Conservation (phyloP, 2,888 invertebrate species). For the Caenorhabditis plicata region DNA sequence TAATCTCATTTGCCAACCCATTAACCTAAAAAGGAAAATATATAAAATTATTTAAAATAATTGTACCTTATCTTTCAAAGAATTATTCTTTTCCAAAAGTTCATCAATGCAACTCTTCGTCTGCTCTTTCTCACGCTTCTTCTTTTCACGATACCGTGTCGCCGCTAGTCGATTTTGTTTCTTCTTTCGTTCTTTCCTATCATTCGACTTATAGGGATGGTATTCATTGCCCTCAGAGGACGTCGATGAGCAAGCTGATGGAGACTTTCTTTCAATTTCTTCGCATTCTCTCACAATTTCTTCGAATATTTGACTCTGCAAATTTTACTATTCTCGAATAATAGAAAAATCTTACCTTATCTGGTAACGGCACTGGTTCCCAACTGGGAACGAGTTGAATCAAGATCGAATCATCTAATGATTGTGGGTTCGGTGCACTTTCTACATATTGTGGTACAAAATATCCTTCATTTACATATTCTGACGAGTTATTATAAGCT, state of each 20-base stretch:
- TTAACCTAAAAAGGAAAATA: conserved; percentile 26
- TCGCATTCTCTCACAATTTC: conserved; percentile 62
- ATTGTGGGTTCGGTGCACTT: too few species aligned
- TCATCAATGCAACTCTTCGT: conserved; percentile 23
- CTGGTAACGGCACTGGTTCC: not conserved
- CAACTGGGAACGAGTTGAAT: not conserved
- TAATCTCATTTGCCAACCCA: conserved; percentile 50
- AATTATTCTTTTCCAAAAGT: conserved; percentile 15
- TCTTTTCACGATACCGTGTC: conserved; percentile 44
- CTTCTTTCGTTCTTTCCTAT: conserved; percentile 39
- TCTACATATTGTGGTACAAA: too few species aligned
- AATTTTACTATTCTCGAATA: not conserved
- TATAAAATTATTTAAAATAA: not conserved
- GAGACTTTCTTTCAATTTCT: conserved; percentile 52
- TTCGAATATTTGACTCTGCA: conserved; percentile 56
- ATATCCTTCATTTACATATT: not conserved
- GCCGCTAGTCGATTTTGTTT: conserved; percentile 43
- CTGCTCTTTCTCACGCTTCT: conserved; percentile 35
- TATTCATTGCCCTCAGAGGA: conserved; percentile 13
- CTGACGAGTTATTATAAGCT: not conserved
- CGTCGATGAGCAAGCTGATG: conserved; percentile 31
- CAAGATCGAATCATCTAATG: too few species aligned
- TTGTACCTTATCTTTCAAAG: conserved; percentile 26
- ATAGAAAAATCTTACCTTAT: not conserved
- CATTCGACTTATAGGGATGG: conserved; percentile 26